Evolutionary conservation across 2,888 invertebrate genomes (phyloP).

Genomic region (Calameuta idolon): DNA sequence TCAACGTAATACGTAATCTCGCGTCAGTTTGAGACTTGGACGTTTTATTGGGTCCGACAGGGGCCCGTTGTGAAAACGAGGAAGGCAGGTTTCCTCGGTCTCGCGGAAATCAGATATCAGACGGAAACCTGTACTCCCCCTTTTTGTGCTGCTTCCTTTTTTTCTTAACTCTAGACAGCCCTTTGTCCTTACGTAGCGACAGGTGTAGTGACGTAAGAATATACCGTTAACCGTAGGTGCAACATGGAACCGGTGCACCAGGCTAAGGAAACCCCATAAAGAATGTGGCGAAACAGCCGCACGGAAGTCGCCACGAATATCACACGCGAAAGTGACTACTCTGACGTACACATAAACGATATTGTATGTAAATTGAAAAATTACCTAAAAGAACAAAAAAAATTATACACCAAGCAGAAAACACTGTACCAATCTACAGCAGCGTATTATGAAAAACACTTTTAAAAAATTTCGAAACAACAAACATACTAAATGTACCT

Average conservation of each 20-base stretch:
- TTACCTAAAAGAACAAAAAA: not conserved
- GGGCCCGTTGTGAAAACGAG: not conserved
- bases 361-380: not conserved
- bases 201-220: constrained; percentile 60
- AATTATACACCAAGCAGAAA: not conserved
- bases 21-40: not conserved
- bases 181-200: constrained; percentile 52
- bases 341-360: not conserved
- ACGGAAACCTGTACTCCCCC: constrained; percentile 28
- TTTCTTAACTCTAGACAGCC: constrained; percentile 37
- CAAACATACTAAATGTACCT: too few relatives aligned
- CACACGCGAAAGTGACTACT: constrained; percentile 40
- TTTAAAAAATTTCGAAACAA: too few relatives aligned
- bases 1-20: not conserved
- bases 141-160: constrained; percentile 12
- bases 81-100: constrained; percentile 31
- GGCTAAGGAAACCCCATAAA: constrained; percentile 48
- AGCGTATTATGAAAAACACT: not conserved
- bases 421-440: not conserved
- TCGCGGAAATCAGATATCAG: constrained; percentile 56
- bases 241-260: constrained; percentile 31
- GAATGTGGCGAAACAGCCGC: constrained; percentile 30
- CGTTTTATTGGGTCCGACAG: not conserved
- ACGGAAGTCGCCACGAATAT: not conserved
- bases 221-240: constrained; percentile 48